Base-by-base conservation (phyloP, 1,140 invertebrate genomes). In the Drosophila sulfurigaster region DNA sequence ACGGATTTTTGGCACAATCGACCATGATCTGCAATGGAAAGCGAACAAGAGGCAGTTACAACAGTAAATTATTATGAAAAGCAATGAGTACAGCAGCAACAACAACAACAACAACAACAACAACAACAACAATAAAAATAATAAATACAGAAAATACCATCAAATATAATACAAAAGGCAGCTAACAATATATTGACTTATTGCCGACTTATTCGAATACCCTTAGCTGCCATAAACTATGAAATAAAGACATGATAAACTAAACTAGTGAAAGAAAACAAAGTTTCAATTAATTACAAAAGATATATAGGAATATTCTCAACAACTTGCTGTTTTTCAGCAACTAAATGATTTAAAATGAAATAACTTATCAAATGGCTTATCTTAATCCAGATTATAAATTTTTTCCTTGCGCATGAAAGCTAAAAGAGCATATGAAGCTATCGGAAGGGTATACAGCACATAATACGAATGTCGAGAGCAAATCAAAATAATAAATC, bases 1-100 rank as follows among this genome's bases (percentile, higher is more conserved):
- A 95, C 7, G 96, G 94, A 64, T 95, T 95, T 86, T 96, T 97
- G 35, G 95, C 94, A 3, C 96, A 96, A 59, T 98, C 96, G 13
- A 94, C 88, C 97, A 98, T 98, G 46, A 97, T 96, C 95, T 96
- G 91, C 75, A 86, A 87, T 75, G 75, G 69, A 71, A 72, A 49
- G 67, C 72, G 63, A 83, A 78, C 46, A 38, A 48, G 45, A 63
- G 45, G 52, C 79, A 68, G 75, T 85, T 77, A 45, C 51, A 70
- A 57, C 73, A 88, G 73, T 90, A 90, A 90, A 90, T 90, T 89
- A 90, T 90, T 82, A 77, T 73, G 66, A 79, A 86, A 79, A 63
- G 70, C 75, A 91, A 83, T 82, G 80, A 88, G 78, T 71, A 67
- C 65, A 82, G 67, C 73, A 64, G 43, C 13, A 65, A 52, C n/a